Conservation (phyloP, 2,797 vertebrate genomes). For the Galaxias olidus region DNA sequence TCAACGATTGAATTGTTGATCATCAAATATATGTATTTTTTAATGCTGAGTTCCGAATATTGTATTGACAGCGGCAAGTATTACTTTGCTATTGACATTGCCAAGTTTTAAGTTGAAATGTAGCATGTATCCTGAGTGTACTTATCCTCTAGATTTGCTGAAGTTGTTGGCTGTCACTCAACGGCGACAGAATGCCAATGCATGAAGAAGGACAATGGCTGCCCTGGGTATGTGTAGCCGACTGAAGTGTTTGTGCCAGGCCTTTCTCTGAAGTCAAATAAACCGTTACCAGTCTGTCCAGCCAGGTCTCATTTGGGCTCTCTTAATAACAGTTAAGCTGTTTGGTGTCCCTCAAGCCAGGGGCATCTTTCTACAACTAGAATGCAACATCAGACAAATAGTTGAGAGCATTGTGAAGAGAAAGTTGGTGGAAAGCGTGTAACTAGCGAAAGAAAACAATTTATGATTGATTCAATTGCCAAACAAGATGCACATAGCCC, state of each 20-base stretch:
- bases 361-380: slow-evolving; percentile 63
- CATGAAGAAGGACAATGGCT: slow-evolving; percentile 73
- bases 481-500: too few species aligned
- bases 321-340: slow-evolving; percentile 74
- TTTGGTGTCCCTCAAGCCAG: slow-evolving; percentile 57
- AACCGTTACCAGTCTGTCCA: slow-evolving; percentile 79
- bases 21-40: too few species aligned
- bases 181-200: slow-evolving; percentile 65
- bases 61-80: too few species aligned
- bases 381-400: slow-evolving; percentile 47
- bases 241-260: slow-evolving; percentile 70
- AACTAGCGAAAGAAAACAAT: neutral
- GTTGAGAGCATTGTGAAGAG: too few species aligned
- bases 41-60: too few species aligned
- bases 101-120: slow-evolving; percentile 62
- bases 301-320: slow-evolving; percentile 71
- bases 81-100: neutral
- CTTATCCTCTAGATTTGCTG: slow-evolving; percentile 70
- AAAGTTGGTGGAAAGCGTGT: slow-evolving; percentile 14
- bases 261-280: slow-evolving; percentile 75
- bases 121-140: slow-evolving; percentile 65
- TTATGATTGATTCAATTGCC: neutral
- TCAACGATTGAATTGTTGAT: neutral
- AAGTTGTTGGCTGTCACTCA: slow-evolving; percentile 76
- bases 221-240: slow-evolving; percentile 65